Conservation (phyloP, 2,888 invertebrate species). For the Hemistola chrysoprasaria region DNA sequence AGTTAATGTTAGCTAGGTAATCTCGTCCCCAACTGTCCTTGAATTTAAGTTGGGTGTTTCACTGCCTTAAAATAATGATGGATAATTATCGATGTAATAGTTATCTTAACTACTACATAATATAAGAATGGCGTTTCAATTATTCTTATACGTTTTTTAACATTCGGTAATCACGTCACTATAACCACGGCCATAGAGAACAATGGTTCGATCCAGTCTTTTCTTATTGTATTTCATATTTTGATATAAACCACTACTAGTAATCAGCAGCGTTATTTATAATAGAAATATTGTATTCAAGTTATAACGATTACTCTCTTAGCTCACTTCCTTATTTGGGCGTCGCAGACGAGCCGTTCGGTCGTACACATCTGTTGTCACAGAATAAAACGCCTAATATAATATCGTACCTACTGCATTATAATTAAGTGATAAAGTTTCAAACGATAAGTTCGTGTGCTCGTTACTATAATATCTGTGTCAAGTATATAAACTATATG, state of each 20-base stretch:
- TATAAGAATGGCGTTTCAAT: constrained; percentile 67
- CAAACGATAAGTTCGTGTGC: constrained; percentile 26
- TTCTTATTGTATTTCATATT: constrained; percentile 24
- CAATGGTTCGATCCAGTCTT: constrained; percentile 22
- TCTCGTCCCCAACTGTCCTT: constrained; percentile 80
- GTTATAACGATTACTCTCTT: constrained; percentile 42
- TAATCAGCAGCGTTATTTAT: constrained; percentile 27
- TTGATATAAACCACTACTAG: constrained; percentile 26
- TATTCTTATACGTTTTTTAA: constrained; percentile 55
- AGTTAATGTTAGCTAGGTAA: constrained; percentile 81
- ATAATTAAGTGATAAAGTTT: constrained; percentile 23
- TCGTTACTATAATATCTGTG: constrained; percentile 28
- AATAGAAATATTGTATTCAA: constrained; percentile 38
- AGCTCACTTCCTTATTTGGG: constrained; percentile 47
- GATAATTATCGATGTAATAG: constrained; percentile 67
- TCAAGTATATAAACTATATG: constrained; percentile 34
- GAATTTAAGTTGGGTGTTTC: constrained; percentile 81
- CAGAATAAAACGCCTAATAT: constrained; percentile 11
- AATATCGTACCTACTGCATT: constrained; percentile 7
- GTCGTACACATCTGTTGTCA: constrained; percentile 8
- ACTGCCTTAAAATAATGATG: constrained; percentile 79
- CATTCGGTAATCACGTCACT: constrained; percentile 47
- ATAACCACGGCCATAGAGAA: constrained; percentile 29
- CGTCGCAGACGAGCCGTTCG: constrained; percentile 27
- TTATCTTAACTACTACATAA: constrained; percentile 72